phyloP scores from a whole-genome alignment of 1,140 invertebrate genomes.

The Drosophila yakuba region DNA sequence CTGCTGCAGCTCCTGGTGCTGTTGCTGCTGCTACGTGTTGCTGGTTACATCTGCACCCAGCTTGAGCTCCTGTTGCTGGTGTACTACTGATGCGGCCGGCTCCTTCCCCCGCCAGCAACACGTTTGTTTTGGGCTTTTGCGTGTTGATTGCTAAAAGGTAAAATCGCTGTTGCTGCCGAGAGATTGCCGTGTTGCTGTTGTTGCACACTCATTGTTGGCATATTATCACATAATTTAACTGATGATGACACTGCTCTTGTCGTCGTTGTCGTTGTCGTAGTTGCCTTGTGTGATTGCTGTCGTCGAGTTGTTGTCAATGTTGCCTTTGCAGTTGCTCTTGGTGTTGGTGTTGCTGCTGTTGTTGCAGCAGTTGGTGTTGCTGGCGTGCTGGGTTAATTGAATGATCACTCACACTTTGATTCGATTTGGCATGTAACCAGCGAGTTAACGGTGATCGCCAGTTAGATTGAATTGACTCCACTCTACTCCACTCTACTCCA shows the following conservation, averaged over 20 bases:
- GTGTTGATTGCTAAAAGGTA: constrained; percentile 74
- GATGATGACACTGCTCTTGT: constrained; percentile 68
- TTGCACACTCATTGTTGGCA: constrained; percentile 81
- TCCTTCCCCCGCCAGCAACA: constrained; percentile 37
- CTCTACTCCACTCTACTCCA: constrained; percentile 5
- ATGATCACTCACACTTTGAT: constrained; percentile 83
- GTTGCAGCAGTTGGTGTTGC: constrained; percentile 25
- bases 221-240: constrained; percentile 83
- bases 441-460: constrained; percentile 58
- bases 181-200: constrained; percentile 40
- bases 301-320: constrained; percentile 42
- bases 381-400: constrained; percentile 78
- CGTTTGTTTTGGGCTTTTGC: constrained; percentile 79
- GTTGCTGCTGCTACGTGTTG: not conserved
- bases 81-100: constrained; percentile 4
- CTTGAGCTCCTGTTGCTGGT: constrained; percentile 6
- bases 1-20: constrained; percentile 30
- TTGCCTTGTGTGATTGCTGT: constrained; percentile 49
- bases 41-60: constrained; percentile 13
- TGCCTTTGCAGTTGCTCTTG: constrained; percentile 12
- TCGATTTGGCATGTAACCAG: constrained; percentile 69
- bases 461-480: constrained; percentile 44
- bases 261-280: constrained; percentile 15
- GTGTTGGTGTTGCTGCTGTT: constrained; percentile 25
- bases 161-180: constrained; percentile 17